Percentiles rank a stretch among this genome's conserved stretches.
Evolutionary conservation across 35 echinoderm and acorn worm species (phyloP).

Genomic region (Ptychodera flava): DNA sequence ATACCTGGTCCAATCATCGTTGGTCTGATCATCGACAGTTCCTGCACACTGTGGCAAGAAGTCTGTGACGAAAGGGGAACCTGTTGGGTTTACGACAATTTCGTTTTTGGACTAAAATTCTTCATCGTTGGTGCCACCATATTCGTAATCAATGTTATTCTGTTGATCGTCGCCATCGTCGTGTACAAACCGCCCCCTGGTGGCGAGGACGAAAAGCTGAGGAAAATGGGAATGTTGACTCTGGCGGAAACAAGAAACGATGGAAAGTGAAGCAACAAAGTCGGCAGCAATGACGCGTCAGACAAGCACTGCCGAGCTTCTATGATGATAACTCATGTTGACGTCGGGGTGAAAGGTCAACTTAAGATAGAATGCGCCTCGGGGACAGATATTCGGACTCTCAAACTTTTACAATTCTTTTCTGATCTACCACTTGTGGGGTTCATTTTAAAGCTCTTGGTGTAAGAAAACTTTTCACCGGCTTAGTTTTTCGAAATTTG

Average conservation of each 20-base stretch:
- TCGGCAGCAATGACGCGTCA: background rate
- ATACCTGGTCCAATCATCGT: slow-evolving; percentile 32
- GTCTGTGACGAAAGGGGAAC: slow-evolving; percentile 23
- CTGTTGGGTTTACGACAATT: slow-evolving; percentile 30
- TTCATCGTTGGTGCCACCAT: background rate
- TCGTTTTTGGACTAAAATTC: background rate
- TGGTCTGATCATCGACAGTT: slow-evolving; percentile 5
- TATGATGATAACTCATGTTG: too few species aligned
- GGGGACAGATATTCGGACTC: too few species aligned
- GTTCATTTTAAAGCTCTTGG: too few species aligned
- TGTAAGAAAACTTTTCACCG: too few species aligned
- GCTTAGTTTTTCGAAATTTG: too few species aligned
- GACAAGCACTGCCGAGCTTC: background rate
- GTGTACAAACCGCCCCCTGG: background rate
- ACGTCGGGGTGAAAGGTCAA: too few species aligned
- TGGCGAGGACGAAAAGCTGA: background rate
- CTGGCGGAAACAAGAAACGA: background rate
- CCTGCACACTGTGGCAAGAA: slow-evolving; percentile 36
- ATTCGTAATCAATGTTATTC: background rate
- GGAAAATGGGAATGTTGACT: too few species aligned
- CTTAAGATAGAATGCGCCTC: too few species aligned
- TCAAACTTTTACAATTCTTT: too few species aligned
- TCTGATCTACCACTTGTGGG: too few species aligned
- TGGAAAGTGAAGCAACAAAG: background rate
- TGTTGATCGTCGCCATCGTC: background rate